Evolutionary conservation across 2,797 vertebrate species (phyloP), one percentile per base, ranked within the genome.

Genomic region (Nyctibius grandis): DNA sequence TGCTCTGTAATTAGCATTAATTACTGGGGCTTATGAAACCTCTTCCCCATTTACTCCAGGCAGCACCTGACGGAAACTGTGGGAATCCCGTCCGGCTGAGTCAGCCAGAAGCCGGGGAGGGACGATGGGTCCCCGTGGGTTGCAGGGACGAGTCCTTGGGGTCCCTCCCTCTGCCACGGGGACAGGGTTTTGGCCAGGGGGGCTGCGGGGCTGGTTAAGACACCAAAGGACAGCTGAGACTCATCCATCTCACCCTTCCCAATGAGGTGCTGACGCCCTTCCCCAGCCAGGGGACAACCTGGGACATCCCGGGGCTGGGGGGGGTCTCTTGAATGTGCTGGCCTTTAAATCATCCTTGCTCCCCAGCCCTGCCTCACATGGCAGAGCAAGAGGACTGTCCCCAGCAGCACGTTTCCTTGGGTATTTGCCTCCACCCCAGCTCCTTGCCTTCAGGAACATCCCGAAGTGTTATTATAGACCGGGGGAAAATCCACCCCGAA

Each of bases 1-100:
- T 97, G 93, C 91, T 97, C 95, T 97, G 94, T 96, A 96, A 97
- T 97, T 96, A 96, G 86, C 95, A 93, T 95, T 97, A 96, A 97
- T 97, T 96, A 96, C 88, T n/a, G 31, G 78, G 60, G 84, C 94
- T 96, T 95, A 93, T 94, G 91, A 95, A 96, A 97, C 84, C 90
- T 96, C 87, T 96, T 95, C 90, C 88, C 81, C 84, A 34, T 64
- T 77, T 72, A 95, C 85, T 95, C 56, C 91, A 88, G 93, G 94
- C 85, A 67, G 81, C 48, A 85, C 83, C 93, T 79, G 94, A 94
- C 67, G 89, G 95, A 94, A 96, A 92, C 94, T 95, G 89, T 96
- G 95, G 96, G 96, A 97, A 96, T 93, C 96, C 91, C 34, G 3
- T 56, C 67, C 0, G 9, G 88, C 91, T 95, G 95, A 96, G 91